Percentiles rank a stretch among this genome's conserved stretches.
Conservation (phyloP, 2,113 vertebrate genomes). For the Dipodomys merriami region DNA sequence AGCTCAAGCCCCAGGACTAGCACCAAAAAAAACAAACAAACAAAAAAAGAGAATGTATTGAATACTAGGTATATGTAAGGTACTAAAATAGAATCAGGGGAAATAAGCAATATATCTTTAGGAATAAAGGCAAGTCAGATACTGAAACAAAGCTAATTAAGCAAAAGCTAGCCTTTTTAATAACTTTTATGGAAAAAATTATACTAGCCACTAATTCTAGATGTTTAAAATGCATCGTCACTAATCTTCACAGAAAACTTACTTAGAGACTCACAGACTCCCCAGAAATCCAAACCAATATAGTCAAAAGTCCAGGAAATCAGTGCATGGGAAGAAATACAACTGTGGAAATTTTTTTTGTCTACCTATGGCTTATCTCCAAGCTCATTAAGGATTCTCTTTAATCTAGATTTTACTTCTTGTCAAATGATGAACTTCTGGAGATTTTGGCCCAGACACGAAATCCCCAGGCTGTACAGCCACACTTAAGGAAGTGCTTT, state of each 20-base stretch:
- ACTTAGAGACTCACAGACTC: neutral
- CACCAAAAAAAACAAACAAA: too few species aligned
- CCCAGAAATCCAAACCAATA: neutral
- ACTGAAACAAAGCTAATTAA: neutral
- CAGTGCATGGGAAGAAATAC: neutral
- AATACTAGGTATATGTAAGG: neutral
- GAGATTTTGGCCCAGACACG: conserved; percentile 92
- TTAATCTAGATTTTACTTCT: conserved; percentile 91
- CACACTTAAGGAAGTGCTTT: conserved; percentile 93
- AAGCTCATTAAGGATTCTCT: conserved; percentile 48
- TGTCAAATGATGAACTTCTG: conserved; percentile 92
- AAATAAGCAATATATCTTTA: neutral
- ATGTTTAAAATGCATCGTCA: neutral
- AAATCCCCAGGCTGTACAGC: conserved; percentile 92
- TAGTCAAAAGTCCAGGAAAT: neutral
- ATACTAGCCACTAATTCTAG: neutral
- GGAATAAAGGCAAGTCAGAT: neutral
- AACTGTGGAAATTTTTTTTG: neutral
- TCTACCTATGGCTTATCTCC: neutral
- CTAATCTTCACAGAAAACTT: neutral
- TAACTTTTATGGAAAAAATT: conserved; percentile 6
- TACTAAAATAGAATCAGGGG: neutral
- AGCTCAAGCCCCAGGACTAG: too few species aligned
- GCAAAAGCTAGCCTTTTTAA: neutral
- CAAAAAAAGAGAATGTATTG: neutral